phyloP scores from a whole-genome alignment of 2,888 invertebrate genomes.

The Drosophila gaucha region DNA sequence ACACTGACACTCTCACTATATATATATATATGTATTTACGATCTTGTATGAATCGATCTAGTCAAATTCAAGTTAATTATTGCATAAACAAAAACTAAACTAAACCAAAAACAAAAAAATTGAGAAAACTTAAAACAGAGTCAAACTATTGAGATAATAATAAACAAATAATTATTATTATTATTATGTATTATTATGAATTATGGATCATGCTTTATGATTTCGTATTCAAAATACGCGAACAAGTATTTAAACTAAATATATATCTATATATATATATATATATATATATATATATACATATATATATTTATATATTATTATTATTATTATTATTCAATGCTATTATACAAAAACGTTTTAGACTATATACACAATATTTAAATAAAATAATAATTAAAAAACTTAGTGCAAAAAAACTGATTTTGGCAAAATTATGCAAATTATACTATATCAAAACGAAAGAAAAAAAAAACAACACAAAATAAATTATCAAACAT shows the following conservation, averaged over 20 bases:
- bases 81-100: slow-evolving; percentile 54
- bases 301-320: slow-evolving; percentile 25
- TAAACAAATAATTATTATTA: slow-evolving; percentile 43
- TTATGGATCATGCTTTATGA: slow-evolving; percentile 63
- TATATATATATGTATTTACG: slow-evolving; percentile 66
- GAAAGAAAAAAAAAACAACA: slow-evolving; percentile 30
- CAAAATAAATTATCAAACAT: slow-evolving; percentile 58
- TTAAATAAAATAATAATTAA: slow-evolving; percentile 39
- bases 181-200: slow-evolving; percentile 68
- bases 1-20: slow-evolving; percentile 30
- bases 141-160: slow-evolving; percentile 76
- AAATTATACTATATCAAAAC: slow-evolving; percentile 67
- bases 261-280: slow-evolving; percentile 40
- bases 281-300: slow-evolving; percentile 29
- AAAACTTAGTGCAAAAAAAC: slow-evolving; percentile 73
- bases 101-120: slow-evolving; percentile 33
- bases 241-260: slow-evolving; percentile 70
- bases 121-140: slow-evolving; percentile 51
- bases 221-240: slow-evolving; percentile 80
- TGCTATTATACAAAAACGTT: slow-evolving; percentile 77
- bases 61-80: slow-evolving; percentile 84
- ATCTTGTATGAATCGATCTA: slow-evolving; percentile 81
- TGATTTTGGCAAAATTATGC: slow-evolving; percentile 83
- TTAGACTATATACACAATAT: slow-evolving; percentile 74
- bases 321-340: slow-evolving; percentile 72